Evolutionary conservation across 2,888 invertebrate genomes (phyloP).

Genomic region (Corbicula japonica): DNA sequence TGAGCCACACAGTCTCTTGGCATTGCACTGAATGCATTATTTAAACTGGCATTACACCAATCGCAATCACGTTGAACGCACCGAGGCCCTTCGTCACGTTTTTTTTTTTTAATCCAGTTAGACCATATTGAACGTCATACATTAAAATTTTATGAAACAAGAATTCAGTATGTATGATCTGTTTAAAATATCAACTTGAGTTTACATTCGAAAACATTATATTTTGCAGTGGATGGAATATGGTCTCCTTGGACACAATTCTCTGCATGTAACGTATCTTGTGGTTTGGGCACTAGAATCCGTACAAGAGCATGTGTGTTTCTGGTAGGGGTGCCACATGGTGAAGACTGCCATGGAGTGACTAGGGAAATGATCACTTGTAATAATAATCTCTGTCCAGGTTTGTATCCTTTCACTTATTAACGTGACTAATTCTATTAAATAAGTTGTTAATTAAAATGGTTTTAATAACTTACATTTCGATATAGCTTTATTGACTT

Average conservation of each 20-base stretch:
- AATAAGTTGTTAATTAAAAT: neutral
- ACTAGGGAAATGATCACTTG: slow-evolving; percentile 15
- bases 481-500: neutral
- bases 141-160: neutral
- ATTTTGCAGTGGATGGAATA: slow-evolving; percentile 35
- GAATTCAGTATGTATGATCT: neutral
- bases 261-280: slow-evolving; percentile 39
- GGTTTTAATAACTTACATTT: neutral
- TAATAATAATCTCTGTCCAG: slow-evolving; percentile 42
- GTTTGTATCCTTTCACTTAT: slow-evolving; percentile 20
- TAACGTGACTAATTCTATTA: neutral
- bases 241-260: slow-evolving; percentile 36
- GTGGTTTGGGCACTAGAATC: slow-evolving; percentile 46
- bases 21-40: no score
- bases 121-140: no score
- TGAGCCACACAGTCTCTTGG: no score
- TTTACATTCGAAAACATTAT: neutral
- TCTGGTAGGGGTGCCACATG: slow-evolving; percentile 28
- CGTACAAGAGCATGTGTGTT: slow-evolving; percentile 43
- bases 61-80: no score
- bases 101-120: no score
- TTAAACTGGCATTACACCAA: no score
- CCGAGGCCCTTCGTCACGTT: no score
- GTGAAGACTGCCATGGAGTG: slow-evolving; percentile 43
- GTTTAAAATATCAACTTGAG: neutral